phyloP scores from a whole-genome alignment of 2,113 vertebrate species.

The Tinamus guttatus region DNA sequence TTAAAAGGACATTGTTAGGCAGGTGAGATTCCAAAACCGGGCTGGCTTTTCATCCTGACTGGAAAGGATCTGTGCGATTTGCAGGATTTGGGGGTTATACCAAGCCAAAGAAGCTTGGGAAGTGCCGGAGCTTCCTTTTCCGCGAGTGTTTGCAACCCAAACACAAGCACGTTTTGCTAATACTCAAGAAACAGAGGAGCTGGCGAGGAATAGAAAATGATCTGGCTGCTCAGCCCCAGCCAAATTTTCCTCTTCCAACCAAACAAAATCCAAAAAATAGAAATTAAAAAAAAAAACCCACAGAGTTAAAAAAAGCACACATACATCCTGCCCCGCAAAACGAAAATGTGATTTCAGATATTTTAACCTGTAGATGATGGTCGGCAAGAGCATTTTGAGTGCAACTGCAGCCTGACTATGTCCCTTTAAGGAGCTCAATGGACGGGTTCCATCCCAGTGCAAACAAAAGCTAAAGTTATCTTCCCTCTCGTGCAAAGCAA shows the following conservation, averaged over 20 bases:
- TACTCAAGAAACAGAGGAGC: slow-evolving; percentile 44
- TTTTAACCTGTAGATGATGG: rapidly evolving
- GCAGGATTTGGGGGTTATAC: neutral
- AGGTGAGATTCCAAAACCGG: slow-evolving; percentile 64
- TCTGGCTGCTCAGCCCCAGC: slow-evolving; percentile 12
- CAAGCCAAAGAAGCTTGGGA: neutral
- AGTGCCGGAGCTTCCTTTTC: slow-evolving; percentile 56
- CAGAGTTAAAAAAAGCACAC: neutral
- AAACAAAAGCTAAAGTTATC: neutral
- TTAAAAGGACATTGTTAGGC: slow-evolving; percentile 79
- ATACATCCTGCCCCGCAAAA: neutral
- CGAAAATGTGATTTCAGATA: neutral
- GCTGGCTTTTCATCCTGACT: neutral
- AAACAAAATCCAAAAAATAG: slow-evolving; percentile 43
- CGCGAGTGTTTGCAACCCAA: slow-evolving; percentile 52
- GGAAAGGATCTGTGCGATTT: neutral
- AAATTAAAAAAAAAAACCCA: neutral
- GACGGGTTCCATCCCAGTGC: slow-evolving; percentile 39
- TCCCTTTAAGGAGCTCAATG: slow-evolving; percentile 77
- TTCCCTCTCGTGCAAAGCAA: neutral
- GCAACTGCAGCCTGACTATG: slow-evolving; percentile 61
- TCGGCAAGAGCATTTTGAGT: neutral
- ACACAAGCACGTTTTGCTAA: slow-evolving; percentile 44
- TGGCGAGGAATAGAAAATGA: slow-evolving; percentile 15
- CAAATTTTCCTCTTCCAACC: slow-evolving; percentile 36